Base-by-base conservation (phyloP, 1,140 invertebrate species). In the Alviniconcha marisindica region DNA sequence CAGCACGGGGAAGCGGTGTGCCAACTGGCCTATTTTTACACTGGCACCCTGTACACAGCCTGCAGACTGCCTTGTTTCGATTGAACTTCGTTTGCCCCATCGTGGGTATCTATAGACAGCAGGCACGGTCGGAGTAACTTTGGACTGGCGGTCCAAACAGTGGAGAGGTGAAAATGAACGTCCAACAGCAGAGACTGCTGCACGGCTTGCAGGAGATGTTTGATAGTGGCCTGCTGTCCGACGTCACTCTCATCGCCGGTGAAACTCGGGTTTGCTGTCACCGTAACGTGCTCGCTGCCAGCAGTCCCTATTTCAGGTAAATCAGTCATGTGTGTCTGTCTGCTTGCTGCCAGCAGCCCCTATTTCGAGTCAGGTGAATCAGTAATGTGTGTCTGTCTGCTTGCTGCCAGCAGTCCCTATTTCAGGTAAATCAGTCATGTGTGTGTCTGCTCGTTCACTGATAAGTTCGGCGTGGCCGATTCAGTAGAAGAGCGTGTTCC, bases 161-260 rank as follows among this genome's bases (percentile, higher is more conserved):
- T 12, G 31, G 63, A 33, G 31, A 28, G 10, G 5, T 38, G 18
- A 81, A 2, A 38, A 85, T 85, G 84, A 84, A 85, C 60, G 79
- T 76, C 15, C 97, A 97, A 89, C 94, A 96, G 2, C 95, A 96
- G 86, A 96, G 96, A 88, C 95, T 96, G 31, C 95, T 97, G 94
- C 96, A 95, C 93, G 95, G 95, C 95, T 96, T 98, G 95, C 96
- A 96, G 87, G 96, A 97, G 92, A 97, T 98, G 96, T 94, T 96
- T 28, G 96, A 95, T 33, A 96, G 97, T 91, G 95, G 96, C 85
- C 97, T 97, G 96, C 94, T 98, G 10, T 97, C 96, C 2, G 89
- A 90, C 78, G 87, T 92, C 38, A 88, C 77, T 0, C 82, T 92
- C 0, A 54, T 85, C 4, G 88, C 86, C 5, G 89, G 86, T 10